Base-by-base conservation (phyloP, 2,797 vertebrate species). In the Furcifer pardalis region DNA sequence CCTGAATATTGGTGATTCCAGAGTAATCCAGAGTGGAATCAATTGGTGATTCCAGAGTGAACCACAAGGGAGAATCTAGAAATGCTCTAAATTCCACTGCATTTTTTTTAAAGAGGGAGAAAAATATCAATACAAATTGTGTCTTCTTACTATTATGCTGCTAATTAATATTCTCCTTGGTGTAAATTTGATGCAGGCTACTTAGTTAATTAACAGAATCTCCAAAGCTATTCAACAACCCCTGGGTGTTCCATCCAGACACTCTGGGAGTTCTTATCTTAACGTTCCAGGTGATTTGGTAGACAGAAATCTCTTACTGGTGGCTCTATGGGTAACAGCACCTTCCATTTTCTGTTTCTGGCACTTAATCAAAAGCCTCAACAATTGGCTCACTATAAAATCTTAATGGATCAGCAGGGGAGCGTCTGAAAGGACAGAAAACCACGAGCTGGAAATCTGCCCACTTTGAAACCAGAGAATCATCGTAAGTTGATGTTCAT, bases 101-200 rank as follows among this genome's bases (percentile, higher is more conserved):
- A 83, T 83, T 90, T 60, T 46, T 23, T n/a, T 66, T 66, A 32
- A 15, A 32, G 35, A 32, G 44, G 0, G 0, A 69, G 89, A 52
- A 3, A 65, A 84, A 85, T 92, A 86, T 89, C 84, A 91, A 95
- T 95, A 88, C 89, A 87, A 91, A 52, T 49, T 23, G 60, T 88
- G 87, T 89, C 86, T 72, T 81, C 62, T 84, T 83, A 79, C 82
- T 86, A 82, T 89, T 92, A 89, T 52, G 40, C 91, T 85, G 88
- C 88, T 93, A 93, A 95, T 93, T 92, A 88, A 92, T 91, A 94
- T 92, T 89, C 82, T 88, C 81, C 79, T 92, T 87, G 79, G 90
- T 79, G 52, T 91, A 92, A 93, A 95, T 95, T 94, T 93, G 94
- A 92, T 0, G 0, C 56, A 42, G 83, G 80, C 82, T 59, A 89